These are phyloP conservation scores for Erebia epiphron DNA, from an alignment of 2,888 invertebrate species.

Conservation along the genomic window DNA sequence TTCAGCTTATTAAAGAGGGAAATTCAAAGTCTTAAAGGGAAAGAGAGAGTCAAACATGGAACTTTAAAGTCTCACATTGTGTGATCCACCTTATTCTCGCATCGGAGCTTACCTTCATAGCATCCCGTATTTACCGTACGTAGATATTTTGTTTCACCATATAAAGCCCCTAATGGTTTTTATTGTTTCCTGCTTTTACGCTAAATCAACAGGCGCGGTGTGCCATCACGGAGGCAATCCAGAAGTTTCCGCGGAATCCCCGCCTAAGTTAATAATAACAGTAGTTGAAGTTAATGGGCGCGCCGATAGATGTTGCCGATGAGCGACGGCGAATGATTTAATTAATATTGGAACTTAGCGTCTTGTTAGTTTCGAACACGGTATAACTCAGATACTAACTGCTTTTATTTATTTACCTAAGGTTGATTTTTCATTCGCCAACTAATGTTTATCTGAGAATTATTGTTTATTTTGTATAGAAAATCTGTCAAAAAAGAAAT, in stretches of 20 bases:
- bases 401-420: no score
- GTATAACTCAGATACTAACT: slow-evolving; percentile 27
- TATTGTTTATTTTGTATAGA: no score
- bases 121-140: slow-evolving; percentile 35
- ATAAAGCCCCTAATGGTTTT: slow-evolving; percentile 29
- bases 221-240: slow-evolving; percentile 47
- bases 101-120: neutral
- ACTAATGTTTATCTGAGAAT: no score
- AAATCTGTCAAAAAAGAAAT: no score
- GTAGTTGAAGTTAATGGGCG: slow-evolving; percentile 52
- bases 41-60: no score
- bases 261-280: slow-evolving; percentile 56
- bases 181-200: slow-evolving; percentile 38
- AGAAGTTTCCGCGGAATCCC: slow-evolving; percentile 52
- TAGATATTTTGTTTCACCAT: slow-evolving; percentile 32
- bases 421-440: no score
- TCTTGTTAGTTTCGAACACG: slow-evolving; percentile 45
- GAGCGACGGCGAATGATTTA: slow-evolving; percentile 54
- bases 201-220: slow-evolving; percentile 40
- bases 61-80: no score
- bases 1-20: no score
- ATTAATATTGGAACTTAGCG: slow-evolving; percentile 54
- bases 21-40: no score
- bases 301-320: slow-evolving; percentile 51
- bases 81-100: neutral